Conservation (phyloP, 1,140 invertebrate genomes). For the Drosophila nebulosa region DNA sequence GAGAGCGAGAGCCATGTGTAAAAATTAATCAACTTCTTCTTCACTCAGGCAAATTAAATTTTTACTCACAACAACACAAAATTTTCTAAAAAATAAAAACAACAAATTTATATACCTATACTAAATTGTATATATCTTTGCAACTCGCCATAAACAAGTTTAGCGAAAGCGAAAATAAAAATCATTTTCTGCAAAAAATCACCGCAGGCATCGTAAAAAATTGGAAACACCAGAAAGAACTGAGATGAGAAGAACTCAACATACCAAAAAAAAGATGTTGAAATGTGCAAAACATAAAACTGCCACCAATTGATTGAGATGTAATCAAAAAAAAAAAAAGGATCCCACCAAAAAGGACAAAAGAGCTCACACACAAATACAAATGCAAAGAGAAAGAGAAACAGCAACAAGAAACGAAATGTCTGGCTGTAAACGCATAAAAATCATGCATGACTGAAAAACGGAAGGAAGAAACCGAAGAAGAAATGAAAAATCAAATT, state of each 20-base stretch:
- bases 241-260: neutral
- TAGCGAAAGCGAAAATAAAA: conserved; percentile 17
- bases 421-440: conserved; percentile 48
- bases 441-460: conserved; percentile 46
- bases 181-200: conserved; percentile 37
- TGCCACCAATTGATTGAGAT: conserved; percentile 78
- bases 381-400: conserved; percentile 12
- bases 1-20: conserved; percentile 72
- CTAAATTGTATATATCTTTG: neutral
- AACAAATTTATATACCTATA: neutral
- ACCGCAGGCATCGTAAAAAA: conserved; percentile 70
- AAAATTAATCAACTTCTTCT: conserved; percentile 65
- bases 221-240: neutral
- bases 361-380: neutral
- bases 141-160: conserved; percentile 4
- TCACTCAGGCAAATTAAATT: conserved; percentile 66
- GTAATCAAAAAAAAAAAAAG: conserved; percentile 70
- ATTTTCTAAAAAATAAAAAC: conserved; percentile 1
- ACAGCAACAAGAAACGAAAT: conserved; percentile 42
- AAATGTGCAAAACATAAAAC: conserved; percentile 75
- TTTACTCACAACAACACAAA: neutral
- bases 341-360: conserved; percentile 6
- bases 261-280: conserved; percentile 68
- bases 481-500: conserved; percentile 57
- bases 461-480: conserved; percentile 17